Evolutionary conservation across 2,888 invertebrate species (phyloP), one percentile per base, ranked within the genome.

Genomic region (Masnerella sp.): DNA sequence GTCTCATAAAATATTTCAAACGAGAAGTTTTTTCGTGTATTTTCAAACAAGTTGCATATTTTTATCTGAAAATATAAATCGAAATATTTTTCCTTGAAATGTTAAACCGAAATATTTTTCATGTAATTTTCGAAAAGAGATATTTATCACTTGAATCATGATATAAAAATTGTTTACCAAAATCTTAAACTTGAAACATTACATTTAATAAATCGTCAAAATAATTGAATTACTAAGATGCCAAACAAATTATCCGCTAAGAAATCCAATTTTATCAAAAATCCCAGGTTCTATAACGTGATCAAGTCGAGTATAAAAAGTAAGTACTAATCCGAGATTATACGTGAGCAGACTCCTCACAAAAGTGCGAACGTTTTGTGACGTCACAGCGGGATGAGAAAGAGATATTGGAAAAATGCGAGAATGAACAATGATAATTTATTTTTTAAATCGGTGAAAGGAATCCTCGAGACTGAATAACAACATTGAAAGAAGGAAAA

Each of bases 321-420:
- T 34, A 49, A 49, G 32, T 30, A 34, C 34, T 49, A 49, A 49
- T 18, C 49, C 15, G 34, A 14, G 20, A 49, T 49, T 49, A 34
- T 49, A 49, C 34, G 34, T 49, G 49, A 49, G 20, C 20, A 9
- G 49, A 49, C 32, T 34, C 12, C 34, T 49, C 9, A 5, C 11
- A 20, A 20, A 49, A 20, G 17, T 18, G 11, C 22, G n/a, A 38
- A 38, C n/a, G n/a, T n/a, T n/a, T 25, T 52, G 54, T 40, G 30
- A 54, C 30, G 54, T 54, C 54, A 54, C n/a, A n/a, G n/a, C 38
- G 9, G 25, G 18, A 40, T 18, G 54, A 11, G 54, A 54, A 18
- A 40, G 17, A 40, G 40, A 40, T 54, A 54, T 20, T 40, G 28
- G 28, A 28, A 54, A 40, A 20, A 22, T 28, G 36, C 8, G n/a